Base-by-base conservation (phyloP, 1,140 invertebrate genomes). In the Oncopeltus fasciatus region DNA sequence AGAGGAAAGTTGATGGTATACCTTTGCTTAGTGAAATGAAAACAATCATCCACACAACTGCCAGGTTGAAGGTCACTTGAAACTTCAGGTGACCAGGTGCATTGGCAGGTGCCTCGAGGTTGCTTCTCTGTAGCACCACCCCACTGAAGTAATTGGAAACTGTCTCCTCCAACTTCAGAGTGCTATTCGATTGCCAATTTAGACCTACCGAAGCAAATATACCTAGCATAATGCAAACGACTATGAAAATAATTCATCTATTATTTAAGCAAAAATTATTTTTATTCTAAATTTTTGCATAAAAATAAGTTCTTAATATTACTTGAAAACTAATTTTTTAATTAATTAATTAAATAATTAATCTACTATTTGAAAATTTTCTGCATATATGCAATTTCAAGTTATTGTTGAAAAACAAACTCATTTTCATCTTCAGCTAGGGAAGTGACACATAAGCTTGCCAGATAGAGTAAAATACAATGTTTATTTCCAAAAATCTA, bases 11-110 rank as follows among this genome's bases (percentile, higher is more conserved):
- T n/a, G n/a, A n/a, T n/a, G n/a, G n/a, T n/a, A 24, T 64, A 82
- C 82, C 90, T 83, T 91, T 92, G 71, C 88, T 90, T 2, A 94
- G 77, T n/a, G 85, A 84, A 11, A 94, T 81, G 69, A 92, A 93
- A 12, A 92, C 83, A 33, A 90, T 84, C 78, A 90, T 86, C 92
- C 92, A 95, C 16, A 93, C 83, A 2, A 93, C 83, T 1, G 87
- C 87, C 69, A 94, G 77, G 73, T 93, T 91, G 73, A 93, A 92
- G 2, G 88, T 87, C 58, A 91, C 80, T 76, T 93, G 87, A 73
- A 91, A 90, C 71, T 89, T 89, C 29, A 90, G 80, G 5, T 82
- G 81, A 4, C 84, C 83, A 38, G 83, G 79, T 47, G 74, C 74
- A 57, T 77, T 80, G 60, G 82, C 79, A n/a, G 79, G 72, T 8